Base-by-base conservation (phyloP, 1,140 invertebrate species). In the Nomia melanderi region DNA sequence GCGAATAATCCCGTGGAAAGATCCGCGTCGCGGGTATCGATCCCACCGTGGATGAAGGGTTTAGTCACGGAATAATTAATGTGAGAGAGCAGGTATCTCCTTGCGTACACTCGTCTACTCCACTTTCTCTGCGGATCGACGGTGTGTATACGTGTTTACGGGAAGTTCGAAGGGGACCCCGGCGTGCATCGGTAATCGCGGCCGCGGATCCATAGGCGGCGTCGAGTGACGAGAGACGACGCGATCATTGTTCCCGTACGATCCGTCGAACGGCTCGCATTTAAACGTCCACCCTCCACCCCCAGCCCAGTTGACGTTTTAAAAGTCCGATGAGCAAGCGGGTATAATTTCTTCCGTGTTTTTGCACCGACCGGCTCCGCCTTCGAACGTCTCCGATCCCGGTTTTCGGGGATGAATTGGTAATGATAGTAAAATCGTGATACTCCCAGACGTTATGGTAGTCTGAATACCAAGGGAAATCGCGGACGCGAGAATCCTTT, bases 41-140 rank as follows among this genome's bases (percentile, higher is more conserved):
- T 84, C 83, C 78, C 81, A 81, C 81, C 77, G 66, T 67, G 70
- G 82, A 82, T 83, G 82, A 83, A 75, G 82, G 83, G 80, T 85
- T 85, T 81, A 85, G 79, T 77, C 79, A 63, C 76, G 79, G 82
- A 85, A 85, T 85, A 85, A 85, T 85, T 85, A 85, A 85, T 84
- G 82, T 85, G 83, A 85, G 83, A 85, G 83, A 85, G 79, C 83
- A 85, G 83, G 79, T 85, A 85, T 70, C 79, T 81, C 79, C 82
- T 85, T 78, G 76, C 66, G 73, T 84, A 66, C 53, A 74, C 79
- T 84, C 75, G 82, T 81, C 78, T 80, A 80, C 81, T 81, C 82
- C 82, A 84, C 83, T 85, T 85, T 85, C 83, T 85, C 83, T 73
- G 69, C 59, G 82, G 82, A 65, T 76, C 75, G 62, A 84, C 33